Evolutionary conservation across 2,113 vertebrate genomes (phyloP).

Genomic region (Desmodus rotundus): DNA sequence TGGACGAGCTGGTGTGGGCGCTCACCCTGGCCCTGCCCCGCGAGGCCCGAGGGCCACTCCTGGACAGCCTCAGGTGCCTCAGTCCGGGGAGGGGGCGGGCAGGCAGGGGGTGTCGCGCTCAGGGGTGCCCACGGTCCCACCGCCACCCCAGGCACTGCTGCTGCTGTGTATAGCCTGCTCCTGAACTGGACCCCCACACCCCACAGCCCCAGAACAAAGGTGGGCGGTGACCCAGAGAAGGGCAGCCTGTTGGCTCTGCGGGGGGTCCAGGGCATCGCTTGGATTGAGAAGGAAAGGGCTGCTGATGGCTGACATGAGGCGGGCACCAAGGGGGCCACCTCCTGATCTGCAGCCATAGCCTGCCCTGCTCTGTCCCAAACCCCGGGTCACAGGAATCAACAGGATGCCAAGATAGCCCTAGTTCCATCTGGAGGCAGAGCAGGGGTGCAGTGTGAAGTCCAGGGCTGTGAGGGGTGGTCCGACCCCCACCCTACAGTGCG

Average conservation of each 20-base stretch:
- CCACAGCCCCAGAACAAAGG: not conserved
- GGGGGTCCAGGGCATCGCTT: not conserved
- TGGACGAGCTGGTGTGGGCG: slow-evolving; percentile 89
- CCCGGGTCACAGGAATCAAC: not conserved
- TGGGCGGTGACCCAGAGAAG: not conserved
- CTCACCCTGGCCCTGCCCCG: slow-evolving; percentile 87
- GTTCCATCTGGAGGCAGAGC: not conserved
- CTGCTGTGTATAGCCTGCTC: not conserved
- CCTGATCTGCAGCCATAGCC: not conserved
- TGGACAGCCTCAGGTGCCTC: slow-evolving; percentile 93
- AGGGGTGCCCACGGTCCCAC: not conserved
- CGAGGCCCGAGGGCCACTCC: slow-evolving; percentile 87
- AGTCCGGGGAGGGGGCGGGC: not conserved
- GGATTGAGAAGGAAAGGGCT: not conserved
- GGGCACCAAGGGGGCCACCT: not conserved
- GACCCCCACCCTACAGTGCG: not conserved
- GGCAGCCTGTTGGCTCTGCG: not conserved
- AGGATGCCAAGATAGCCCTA: too few relatives aligned
- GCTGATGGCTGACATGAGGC: too few relatives aligned
- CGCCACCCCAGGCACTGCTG: not conserved
- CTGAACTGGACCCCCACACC: not conserved
- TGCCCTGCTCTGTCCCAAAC: not conserved
- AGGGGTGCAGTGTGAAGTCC: not conserved
- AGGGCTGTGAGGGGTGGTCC: too few relatives aligned
- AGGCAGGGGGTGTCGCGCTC: not conserved